Base-by-base conservation (phyloP, 1,140 invertebrate species). In the Zaprionus davidi region DNA sequence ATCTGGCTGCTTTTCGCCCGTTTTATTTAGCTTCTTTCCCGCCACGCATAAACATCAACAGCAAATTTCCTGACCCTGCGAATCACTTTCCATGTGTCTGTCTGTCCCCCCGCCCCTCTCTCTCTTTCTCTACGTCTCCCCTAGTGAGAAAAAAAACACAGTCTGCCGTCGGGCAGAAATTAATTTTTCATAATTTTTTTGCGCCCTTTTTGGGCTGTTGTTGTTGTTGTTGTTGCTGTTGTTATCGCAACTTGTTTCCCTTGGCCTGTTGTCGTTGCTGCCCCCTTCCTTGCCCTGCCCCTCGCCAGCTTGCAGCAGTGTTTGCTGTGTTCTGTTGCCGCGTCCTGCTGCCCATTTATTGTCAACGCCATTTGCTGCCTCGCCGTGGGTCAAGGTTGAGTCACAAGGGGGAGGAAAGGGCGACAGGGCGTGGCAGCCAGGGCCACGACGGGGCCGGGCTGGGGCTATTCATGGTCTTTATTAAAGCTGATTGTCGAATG, bases 171-270 rank as follows among this genome's bases (percentile, higher is more conserved):
- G 85, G 85, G 76, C 85, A 90, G 81, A 90, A 90, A 90, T 90
- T 90, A 90, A 90, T 90, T 90, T 88, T 90, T 90, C 86, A 90
- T 90, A 90, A 90, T 90, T 90, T 90, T 88, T 90, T 90, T 90
- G 78, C 81, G 76, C 79, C 81, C 81, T 74, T 90, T 81, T 76
- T 67, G 41, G 7, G 24, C 26, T 59, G 49, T 55, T 51, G 12
- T 44, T 34, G 65, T 49, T 65, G 55, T 53, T 70, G 71, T 57
- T 86, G 31, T 28, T 65, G 78, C 49, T 81, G 80, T 83, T 88
- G 85, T 90, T 80, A 85, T 82, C 81, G 82, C 76, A 82, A 90
- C 85, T 90, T 90, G 81, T 84, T 82, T 78, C 76, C 71, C 73
- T 66, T 66, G 22, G 38, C 67, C 28, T 20, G 56, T 20, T 24